phyloP scores from a whole-genome alignment of 2,888 invertebrate species.

The Pheosia tremula region DNA sequence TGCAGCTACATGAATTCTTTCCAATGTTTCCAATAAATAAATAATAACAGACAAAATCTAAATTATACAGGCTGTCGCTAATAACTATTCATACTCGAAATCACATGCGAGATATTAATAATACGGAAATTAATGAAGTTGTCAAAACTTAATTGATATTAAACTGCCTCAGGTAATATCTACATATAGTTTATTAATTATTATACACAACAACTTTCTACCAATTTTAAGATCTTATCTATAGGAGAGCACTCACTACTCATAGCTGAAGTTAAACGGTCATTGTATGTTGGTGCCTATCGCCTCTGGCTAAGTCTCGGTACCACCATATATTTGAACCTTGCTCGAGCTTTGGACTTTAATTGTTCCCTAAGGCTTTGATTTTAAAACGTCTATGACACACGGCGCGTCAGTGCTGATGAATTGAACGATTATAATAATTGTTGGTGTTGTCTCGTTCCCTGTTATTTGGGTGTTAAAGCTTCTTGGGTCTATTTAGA shows the following conservation, averaged over 20 bases:
- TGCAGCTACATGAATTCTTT: too few species aligned
- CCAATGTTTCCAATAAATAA: not conserved
- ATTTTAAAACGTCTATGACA: slow-evolving; percentile 52
- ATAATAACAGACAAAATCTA: not conserved
- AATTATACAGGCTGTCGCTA: too few species aligned
- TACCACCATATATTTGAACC: slow-evolving; percentile 47
- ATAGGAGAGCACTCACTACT: not conserved
- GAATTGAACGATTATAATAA: slow-evolving; percentile 59
- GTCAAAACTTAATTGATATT: slow-evolving; percentile 36
- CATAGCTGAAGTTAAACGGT: not conserved
- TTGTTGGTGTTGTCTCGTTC: slow-evolving; percentile 30
- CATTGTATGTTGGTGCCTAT: slow-evolving; percentile 8
- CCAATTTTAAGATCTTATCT: slow-evolving; percentile 26
- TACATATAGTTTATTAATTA: slow-evolving; percentile 7
- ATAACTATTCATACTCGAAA: not conserved
- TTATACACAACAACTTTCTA: slow-evolving; percentile 16
- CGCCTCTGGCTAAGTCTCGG: slow-evolving; percentile 21
- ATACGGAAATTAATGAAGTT: slow-evolving; percentile 36
- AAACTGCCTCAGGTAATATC: slow-evolving; percentile 9
- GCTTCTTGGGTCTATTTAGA: not conserved
- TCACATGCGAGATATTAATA: slow-evolving; percentile 20
- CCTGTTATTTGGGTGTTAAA: slow-evolving; percentile 7
- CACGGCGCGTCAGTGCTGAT: slow-evolving; percentile 48
- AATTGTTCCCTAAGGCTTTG: slow-evolving; percentile 67
- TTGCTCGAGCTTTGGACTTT: slow-evolving; percentile 60